Evolutionary conservation across 2,888 invertebrate species (phyloP).

Genomic region (Hemicrepidius hirtus): DNA sequence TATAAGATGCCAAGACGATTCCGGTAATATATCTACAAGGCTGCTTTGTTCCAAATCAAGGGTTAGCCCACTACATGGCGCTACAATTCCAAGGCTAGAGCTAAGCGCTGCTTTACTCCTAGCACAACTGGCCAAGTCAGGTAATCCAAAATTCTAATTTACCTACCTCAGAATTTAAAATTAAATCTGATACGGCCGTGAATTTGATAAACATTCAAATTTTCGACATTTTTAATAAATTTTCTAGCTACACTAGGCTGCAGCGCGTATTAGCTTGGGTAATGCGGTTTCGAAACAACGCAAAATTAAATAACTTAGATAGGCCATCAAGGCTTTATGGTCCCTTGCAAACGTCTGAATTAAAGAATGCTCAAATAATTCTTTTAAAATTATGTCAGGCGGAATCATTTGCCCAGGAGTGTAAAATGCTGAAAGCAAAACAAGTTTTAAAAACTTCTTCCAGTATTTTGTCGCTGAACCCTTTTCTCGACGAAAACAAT

Average conservation of each 20-base stretch:
- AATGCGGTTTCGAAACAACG: not conserved
- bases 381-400: not conserved
- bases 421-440: not conserved
- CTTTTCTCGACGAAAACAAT: constrained; percentile 21
- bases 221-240: too few species aligned
- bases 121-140: not conserved
- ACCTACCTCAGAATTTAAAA: not conserved
- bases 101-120: not conserved
- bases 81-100: constrained; percentile 27
- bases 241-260: not conserved
- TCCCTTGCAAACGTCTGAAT: too few species aligned
- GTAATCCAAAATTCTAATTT: not conserved
- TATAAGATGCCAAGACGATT: not conserved
- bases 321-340: too few species aligned
- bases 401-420: not conserved
- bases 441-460: not conserved
- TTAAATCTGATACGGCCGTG: not conserved
- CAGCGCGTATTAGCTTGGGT: not conserved
- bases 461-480: not conserved
- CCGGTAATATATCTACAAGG: not conserved
- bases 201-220: not conserved
- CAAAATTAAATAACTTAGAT: not conserved
- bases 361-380: not conserved
- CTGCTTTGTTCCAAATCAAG: not conserved
- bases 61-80: not conserved